Evolutionary conservation across 2,888 invertebrate species (phyloP).

Genomic region (Petrolisthes manimaculis): DNA sequence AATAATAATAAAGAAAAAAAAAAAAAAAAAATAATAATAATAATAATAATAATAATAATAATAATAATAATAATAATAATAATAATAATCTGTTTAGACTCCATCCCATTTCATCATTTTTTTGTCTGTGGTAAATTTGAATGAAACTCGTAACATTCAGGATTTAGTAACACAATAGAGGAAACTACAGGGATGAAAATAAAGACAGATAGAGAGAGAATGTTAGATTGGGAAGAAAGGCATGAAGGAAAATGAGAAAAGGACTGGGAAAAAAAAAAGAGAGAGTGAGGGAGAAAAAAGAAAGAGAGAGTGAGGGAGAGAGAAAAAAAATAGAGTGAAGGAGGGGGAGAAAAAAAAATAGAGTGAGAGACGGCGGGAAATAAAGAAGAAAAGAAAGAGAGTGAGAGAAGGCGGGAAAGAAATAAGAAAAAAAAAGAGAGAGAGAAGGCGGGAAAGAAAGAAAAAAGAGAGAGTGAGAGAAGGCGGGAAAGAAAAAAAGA

Average conservation of each 20-base stretch:
- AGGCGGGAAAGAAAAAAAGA: no score
- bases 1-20: no score
- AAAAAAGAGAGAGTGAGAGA: neutral
- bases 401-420: neutral
- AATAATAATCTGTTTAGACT: no score
- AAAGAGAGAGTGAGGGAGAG: conserved; percentile 21
- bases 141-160: no score
- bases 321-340: neutral
- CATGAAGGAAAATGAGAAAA: conserved; percentile 7
- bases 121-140: no score
- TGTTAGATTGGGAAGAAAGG: neutral
- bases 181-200: neutral
- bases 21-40: no score
- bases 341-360: neutral
- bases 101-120: no score
- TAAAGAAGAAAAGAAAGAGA: no score
- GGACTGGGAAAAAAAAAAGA: neutral
- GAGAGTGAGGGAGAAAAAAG: neutral
- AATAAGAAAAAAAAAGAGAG: neutral
- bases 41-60: no score
- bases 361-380: neutral
- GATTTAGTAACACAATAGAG: neutral
- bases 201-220: neutral
- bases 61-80: no score
- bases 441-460: neutral